Base-by-base conservation (phyloP, 2,113 vertebrate genomes). In the Thamnaconus septentrionalis region DNA sequence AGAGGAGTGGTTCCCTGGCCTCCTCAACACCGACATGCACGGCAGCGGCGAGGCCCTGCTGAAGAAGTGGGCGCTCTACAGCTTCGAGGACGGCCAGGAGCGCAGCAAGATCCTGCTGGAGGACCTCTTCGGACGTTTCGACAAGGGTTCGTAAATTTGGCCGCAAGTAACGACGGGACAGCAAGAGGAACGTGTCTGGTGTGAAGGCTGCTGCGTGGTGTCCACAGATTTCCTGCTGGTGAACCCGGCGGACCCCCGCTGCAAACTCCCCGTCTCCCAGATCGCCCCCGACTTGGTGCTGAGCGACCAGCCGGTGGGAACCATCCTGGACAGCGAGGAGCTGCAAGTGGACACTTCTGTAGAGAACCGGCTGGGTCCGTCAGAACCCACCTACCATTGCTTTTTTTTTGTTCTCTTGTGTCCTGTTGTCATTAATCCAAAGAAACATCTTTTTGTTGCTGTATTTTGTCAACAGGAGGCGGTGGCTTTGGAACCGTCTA, bases 401-500 rank as follows among this genome's bases (percentile, higher is more conserved):
- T 50, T n/a, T n/a, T 50, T n/a, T 50, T n/a, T n/a, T 9, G 1
- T 4, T 11, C 8, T 2, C 48, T 7, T 10, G 47, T 48, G 7
- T 48, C 47, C 18, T 31, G 18, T 31, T 31, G 18, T 31, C 18
- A 31, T 31, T 31, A 1, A 31, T 31, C 18, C 18, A 31, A 31
- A 31, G 18, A 31, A 31, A 31, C 18, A 31, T 31, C 18, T 31
- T 31, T 31, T 31, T 31, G 18, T 31, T 45, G 44, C 44, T 55
- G 3, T 55, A 3, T 65, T 1, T 41, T 49, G 7, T 69, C 72
- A 52, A 43, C 79, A 99, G 97, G 97, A 41, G 92, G 95, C 45
- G 97, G 97, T n/a, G 96, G 97, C 8, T 99, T 98, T 90, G 97
- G 97, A 60, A 96, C 96, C 0, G 97, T 99, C 11, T 99, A 98